Evolutionary conservation across 2,797 vertebrate genomes (phyloP), one percentile per base, ranked within the genome.

Genomic region (Brachyalestes nurse): DNA sequence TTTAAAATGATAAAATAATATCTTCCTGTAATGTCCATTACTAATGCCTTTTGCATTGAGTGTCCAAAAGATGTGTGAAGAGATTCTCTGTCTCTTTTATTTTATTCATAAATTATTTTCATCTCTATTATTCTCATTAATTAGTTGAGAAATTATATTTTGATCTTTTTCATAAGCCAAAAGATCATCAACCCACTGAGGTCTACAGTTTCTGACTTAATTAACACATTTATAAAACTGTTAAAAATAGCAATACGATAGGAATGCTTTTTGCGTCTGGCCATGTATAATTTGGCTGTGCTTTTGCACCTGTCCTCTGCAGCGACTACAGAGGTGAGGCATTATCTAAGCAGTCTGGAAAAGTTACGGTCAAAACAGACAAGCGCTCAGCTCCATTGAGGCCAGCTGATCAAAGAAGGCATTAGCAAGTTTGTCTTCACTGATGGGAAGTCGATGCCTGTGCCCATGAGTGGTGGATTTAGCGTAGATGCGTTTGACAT

Each of bases 381-480:
- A 72, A 49, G 21, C 25, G 7, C 49, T 53, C 64, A 51, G n/a
- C 28, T 42, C 19, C 21, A 51, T 17, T 25, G 28, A 60, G 53
- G 34, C 75, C 66, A 78, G 49, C 79, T 74, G 66, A 71, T 75
- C 40, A 75, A 80, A 84, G 75, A 62, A 28, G 69, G 49, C 58
- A 21, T 84, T 80, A 62, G 5, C n/a, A 57, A 83, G 79, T 88
- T 84, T 85, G 77, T 81, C 82, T 69, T 75, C 45, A 55, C 60
- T 74, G 78, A 83, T 72, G 53, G 38, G 23, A 87, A 77, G 83
- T 90, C 83, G 67, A 78, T 87, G 53, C 65, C 78, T 73, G 55
- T 87, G 78, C 87, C 89, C 88, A 80, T 79, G 78, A 82, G 80
- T 81, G 78, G 72, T 85, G 82, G 71, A 83, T 83, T 85, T 82